Evolutionary conservation across 2,113 vertebrate species (phyloP), one percentile per base, ranked within the genome.

Genomic region (Holacanthus passer): DNA sequence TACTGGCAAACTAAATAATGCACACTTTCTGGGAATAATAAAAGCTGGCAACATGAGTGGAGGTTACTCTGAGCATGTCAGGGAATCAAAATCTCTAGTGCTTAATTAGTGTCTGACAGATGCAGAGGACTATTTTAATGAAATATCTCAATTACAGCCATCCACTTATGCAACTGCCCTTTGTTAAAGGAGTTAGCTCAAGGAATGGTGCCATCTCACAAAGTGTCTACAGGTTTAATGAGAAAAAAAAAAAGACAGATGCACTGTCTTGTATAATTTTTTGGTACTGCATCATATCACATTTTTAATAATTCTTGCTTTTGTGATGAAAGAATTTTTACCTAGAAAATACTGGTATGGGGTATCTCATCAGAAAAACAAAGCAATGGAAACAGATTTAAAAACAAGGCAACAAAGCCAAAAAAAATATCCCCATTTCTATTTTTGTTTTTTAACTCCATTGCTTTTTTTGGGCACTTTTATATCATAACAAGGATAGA

Each of bases 91-190:
- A 58, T 75, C 63, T 84, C 52, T 39, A 19, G 56, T 64, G 66
- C 69, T 84, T 84, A 82, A 90, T 91, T 87, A 82, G 56, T 56
- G 47, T 78, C 53, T 56, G 73, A 50, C 68, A 85, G 85, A 88
- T 91, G 74, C 62, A 53, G 31, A 75, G 59, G 79, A 65, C 60
- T 75, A 64, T 73, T 82, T 92, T 79, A 81, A 81, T 79, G 60
- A 77, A 80, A 78, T 65, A 86, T 79, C 70, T 67, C 77, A 76
- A 79, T 88, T 83, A 74, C 70, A 71, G 43, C 37, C 68, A 82
- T 74, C 79, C 65, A 79, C 72, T 85, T 64, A 69, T 67, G 45
- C 66, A 68, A 83, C 60, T 73, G 41, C 24, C 64, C 22, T 56
- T 72, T 45, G 56, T 70, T 74, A 68, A 62, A 35, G 4, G 14